Evolutionary conservation across 2,888 invertebrate genomes (phyloP), one percentile per base, ranked within the genome.

Genomic region (Abrostola tripartita): DNA sequence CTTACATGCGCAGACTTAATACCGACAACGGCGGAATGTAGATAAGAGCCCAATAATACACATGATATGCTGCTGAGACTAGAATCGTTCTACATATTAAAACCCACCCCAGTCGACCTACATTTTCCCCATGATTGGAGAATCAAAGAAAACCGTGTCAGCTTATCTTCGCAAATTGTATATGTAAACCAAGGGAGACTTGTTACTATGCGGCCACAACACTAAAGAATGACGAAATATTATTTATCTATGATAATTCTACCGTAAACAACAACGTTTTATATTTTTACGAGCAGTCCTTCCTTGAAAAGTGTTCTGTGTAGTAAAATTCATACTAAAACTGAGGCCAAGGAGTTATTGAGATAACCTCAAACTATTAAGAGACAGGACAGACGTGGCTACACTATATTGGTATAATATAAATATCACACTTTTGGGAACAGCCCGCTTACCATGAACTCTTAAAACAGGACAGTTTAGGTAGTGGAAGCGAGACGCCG

Each of bases 141-240:
- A 65, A 60, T 68, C 42, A 72, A 76, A 67, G 59, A 66, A 63
- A 60, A 63, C 59, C 54, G 54, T 67, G 68, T 68, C 61, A 76
- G 68, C 62, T 76, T 79, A 71, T 76, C 66, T 76, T 47, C 40
- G 44, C 53, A 56, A 69, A 71, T 74, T 69, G 56, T 70, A 42
- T 60, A 65, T 58, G 63, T 65, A 65, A 61, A 65, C 56, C 35
- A 41, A 59, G 59, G 56, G 63, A 71, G 60, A 41, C 60, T 24
- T 41, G 68, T 67, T 69, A 40, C 65, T 63, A 69, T 44, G 68
- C 56, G 59, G 37, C 41, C 70, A 53, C 52, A 56, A 14, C 35
- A 52, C 52, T 14, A 54, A 44, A 14, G 11, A 52, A 38, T 61
- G 57, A 65, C 40, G 60, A 72, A 60, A 72, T 55, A 12, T 55